These are phyloP conservation scores for Gymnocephalus cernua DNA, from an alignment of 2,113 vertebrate species.

Conservation along the genomic window DNA sequence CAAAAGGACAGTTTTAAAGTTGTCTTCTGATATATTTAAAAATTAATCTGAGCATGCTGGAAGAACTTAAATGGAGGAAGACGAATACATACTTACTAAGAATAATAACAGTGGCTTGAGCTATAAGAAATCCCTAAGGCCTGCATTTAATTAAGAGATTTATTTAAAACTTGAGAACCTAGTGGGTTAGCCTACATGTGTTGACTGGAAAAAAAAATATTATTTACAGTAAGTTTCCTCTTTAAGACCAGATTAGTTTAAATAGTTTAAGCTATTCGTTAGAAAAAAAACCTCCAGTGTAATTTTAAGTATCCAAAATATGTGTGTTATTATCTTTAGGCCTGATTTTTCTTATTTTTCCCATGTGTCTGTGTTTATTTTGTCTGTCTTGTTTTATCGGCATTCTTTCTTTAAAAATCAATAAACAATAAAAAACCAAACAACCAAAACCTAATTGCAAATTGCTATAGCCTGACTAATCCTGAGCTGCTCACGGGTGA, in stretches of 20 bases:
- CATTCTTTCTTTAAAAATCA: not conserved
- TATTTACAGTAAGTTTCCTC: not conserved
- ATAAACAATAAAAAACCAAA: not conserved
- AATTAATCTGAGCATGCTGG: not conserved
- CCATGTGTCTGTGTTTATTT: not conserved
- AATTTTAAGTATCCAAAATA: no score
- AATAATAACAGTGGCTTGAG: not conserved
- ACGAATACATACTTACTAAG: not conserved
- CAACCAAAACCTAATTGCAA: no score
- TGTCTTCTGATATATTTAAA: not conserved
- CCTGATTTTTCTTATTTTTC: no score
- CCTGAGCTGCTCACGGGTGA: no score
- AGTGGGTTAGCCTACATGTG: not conserved
- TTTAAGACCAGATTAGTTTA: not conserved
- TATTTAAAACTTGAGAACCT: not conserved
- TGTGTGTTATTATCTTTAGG: no score
- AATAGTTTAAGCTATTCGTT: no score
- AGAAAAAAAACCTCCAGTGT: no score
- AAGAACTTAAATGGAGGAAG: not conserved
- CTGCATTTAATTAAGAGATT: not conserved
- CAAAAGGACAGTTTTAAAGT: not conserved
- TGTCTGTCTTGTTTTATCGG: not conserved
- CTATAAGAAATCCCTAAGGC: not conserved
- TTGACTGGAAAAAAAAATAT: no score
- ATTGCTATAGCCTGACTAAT: no score